These are phyloP conservation scores for Porites evermanni DNA, from an alignment of 92 coral and sea anemone genomes.

Conservation along the genomic window DNA sequence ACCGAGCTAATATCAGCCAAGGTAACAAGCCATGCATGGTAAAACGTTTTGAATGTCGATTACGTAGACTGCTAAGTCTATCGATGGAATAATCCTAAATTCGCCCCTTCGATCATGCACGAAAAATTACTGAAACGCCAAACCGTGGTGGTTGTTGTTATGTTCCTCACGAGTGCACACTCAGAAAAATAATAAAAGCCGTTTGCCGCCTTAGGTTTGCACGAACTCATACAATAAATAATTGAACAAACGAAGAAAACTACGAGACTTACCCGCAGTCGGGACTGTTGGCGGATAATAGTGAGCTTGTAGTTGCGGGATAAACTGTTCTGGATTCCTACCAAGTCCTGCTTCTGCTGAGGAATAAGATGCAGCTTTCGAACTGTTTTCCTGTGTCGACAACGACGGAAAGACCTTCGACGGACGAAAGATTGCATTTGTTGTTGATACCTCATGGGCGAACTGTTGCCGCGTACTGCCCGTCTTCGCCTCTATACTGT, in stretches of 20 bases:
- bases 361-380: slow-evolving; percentile 26
- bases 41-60: slow-evolving; percentile 21
- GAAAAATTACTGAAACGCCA: slow-evolving; percentile 21
- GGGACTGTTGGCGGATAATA: slow-evolving; percentile 49
- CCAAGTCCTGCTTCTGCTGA: slow-evolving; percentile 43
- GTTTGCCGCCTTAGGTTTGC: slow-evolving; percentile 40
- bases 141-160: neutral
- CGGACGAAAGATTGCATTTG: slow-evolving; percentile 48
- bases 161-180: slow-evolving; percentile 21
- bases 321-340: slow-evolving; percentile 67
- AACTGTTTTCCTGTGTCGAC: slow-evolving; percentile 26
- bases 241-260: slow-evolving; percentile 62
- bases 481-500: slow-evolving; percentile 75
- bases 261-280: slow-evolving; percentile 48
- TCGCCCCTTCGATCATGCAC: slow-evolving; percentile 30
- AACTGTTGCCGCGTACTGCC: slow-evolving; percentile 34
- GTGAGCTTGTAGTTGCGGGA: slow-evolving; percentile 66
- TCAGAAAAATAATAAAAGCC: slow-evolving; percentile 32
- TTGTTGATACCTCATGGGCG: slow-evolving; percentile 55
- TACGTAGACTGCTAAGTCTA: slow-evolving; percentile 24
- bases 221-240: slow-evolving; percentile 73
- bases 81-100: neutral
- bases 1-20: slow-evolving; percentile 48
- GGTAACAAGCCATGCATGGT: slow-evolving; percentile 37
- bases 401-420: slow-evolving; percentile 38